These are phyloP conservation scores for Athene noctua DNA, from an alignment of 2,113 vertebrate species.

Conservation along the genomic window DNA sequence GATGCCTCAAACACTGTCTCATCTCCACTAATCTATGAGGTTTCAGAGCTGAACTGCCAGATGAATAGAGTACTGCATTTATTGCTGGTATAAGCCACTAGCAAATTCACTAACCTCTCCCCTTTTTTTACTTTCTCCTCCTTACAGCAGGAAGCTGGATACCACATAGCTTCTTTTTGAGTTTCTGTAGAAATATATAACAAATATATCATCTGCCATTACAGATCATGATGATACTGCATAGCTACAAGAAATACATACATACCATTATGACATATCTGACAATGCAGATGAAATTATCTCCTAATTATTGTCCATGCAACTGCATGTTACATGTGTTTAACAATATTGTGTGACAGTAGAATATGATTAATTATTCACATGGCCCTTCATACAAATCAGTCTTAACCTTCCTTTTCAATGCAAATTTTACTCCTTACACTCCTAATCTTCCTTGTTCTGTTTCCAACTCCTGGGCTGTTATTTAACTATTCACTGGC, in stretches of 20 bases:
- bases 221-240: not conserved
- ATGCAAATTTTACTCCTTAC: not conserved
- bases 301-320: not conserved
- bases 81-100: not conserved
- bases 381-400: not conserved
- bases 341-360: not conserved
- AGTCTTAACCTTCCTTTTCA: not conserved
- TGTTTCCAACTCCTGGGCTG: not conserved
- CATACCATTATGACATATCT: not conserved
- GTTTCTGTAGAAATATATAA: not conserved
- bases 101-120: not conserved
- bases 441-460: not conserved
- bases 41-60: not conserved
- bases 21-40: not conserved
- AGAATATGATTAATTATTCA: not conserved
- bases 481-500: not conserved
- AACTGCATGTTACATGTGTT: not conserved
- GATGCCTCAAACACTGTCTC: not conserved
- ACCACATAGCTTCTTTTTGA: not conserved
- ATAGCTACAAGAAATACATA: not conserved
- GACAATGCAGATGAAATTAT: not conserved
- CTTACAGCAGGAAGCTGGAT: not conserved
- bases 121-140: not conserved
- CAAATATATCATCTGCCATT: not conserved
- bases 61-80: not conserved